A percentile compares a stretch with the other conserved stretches of the same genome.
Evolutionary conservation across 92 coral and sea anemone species (phyloP).

Genomic region (Galaxea fascicularis): DNA sequence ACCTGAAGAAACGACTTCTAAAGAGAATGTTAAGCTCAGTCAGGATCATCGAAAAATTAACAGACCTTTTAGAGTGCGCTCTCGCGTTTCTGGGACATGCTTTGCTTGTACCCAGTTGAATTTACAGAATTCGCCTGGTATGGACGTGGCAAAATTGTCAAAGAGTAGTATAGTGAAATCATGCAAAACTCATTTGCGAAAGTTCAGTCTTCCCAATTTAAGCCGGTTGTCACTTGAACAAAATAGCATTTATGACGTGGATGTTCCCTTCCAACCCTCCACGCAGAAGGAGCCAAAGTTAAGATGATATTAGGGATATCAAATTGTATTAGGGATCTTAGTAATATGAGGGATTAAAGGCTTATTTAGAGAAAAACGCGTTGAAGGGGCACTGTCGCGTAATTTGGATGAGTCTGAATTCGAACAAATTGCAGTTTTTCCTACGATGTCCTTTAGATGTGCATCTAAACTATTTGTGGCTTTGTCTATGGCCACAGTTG

Average conservation of each 20-base stretch:
- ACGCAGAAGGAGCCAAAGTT: background rate
- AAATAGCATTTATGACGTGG: background rate
- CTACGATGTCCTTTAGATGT: no score
- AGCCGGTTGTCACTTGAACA: background rate
- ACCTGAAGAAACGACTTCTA: background rate
- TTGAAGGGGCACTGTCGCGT: no score
- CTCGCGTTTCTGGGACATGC: background rate
- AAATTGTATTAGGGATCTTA: no score
- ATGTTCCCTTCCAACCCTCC: background rate
- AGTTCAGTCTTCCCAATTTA: background rate
- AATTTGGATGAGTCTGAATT: no score
- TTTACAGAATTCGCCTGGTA: background rate
- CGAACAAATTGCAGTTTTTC: no score
- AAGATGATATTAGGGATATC: no score
- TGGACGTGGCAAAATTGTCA: background rate
- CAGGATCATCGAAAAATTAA: background rate
- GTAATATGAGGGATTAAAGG: no score
- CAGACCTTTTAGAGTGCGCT: slow-evolving; percentile 8
- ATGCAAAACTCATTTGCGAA: background rate
- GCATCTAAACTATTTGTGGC: no score
- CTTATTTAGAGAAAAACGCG: no score
- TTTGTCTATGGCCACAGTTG: no score
- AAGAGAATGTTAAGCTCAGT: background rate
- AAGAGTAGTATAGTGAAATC: background rate
- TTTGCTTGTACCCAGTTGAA: background rate